Conservation (phyloP, 1,140 invertebrate genomes). For the Ylistrum balloti region DNA sequence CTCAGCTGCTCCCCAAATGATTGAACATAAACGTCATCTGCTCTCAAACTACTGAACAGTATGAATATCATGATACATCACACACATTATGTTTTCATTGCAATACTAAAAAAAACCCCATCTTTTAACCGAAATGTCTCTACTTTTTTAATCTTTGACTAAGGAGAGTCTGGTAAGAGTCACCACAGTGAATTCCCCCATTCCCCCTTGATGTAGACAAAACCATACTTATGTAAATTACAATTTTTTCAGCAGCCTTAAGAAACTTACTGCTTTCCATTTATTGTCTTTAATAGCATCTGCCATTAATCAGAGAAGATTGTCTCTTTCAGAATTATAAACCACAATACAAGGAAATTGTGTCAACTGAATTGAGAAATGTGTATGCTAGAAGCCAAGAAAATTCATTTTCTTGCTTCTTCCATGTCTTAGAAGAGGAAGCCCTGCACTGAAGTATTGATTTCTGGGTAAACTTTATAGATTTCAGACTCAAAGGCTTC, state of each 20-base stretch:
- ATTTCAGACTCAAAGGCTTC: slow-evolving; percentile 38
- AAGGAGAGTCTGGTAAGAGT: too few relatives aligned
- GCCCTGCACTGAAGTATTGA: slow-evolving; percentile 15
- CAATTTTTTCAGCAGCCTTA: neutral
- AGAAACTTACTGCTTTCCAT: neutral
- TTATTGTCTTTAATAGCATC: neutral
- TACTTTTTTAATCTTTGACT: too few relatives aligned
- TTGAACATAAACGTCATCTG: too few relatives aligned
- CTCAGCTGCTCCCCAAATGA: too few relatives aligned
- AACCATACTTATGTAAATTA: neutral
- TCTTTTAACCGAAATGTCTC: too few relatives aligned
- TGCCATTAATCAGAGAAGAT: neutral
- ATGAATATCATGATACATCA: too few relatives aligned
- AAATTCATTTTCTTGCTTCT: slow-evolving; percentile 34
- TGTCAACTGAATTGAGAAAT: slow-evolving; percentile 34
- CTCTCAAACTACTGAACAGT: too few relatives aligned
- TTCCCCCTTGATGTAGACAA: too few relatives aligned
- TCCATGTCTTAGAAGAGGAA: slow-evolving; percentile 15
- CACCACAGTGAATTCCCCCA: too few relatives aligned
- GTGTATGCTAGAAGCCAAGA: slow-evolving; percentile 7
- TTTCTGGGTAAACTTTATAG: slow-evolving; percentile 28
- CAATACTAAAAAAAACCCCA: too few relatives aligned
- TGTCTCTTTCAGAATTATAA: slow-evolving; percentile 6
- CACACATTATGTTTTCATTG: too few relatives aligned
- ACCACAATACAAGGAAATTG: slow-evolving; percentile 3